Evolutionary conservation across 2,113 vertebrate genomes (phyloP).

Genomic region (Chunga burmeisteri): DNA sequence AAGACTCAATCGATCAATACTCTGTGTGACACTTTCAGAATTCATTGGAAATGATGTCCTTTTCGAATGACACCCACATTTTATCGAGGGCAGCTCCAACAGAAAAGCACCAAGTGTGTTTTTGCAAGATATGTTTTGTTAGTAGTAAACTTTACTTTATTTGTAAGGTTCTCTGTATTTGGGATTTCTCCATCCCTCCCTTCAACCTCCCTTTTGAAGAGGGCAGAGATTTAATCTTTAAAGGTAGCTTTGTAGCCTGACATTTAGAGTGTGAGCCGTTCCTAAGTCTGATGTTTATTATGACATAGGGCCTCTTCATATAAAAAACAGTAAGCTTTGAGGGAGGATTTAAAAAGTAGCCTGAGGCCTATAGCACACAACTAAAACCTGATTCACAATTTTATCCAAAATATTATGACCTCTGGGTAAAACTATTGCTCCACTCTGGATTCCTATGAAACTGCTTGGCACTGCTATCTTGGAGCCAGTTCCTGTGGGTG

Average conservation of each 20-base stretch:
- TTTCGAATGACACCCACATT: conserved; percentile 77
- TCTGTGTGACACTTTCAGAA: conserved; percentile 79
- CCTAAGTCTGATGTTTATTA: conserved; percentile 60
- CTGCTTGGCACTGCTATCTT: not conserved
- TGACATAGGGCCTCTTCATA: conserved; percentile 40
- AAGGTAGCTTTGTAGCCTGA: conserved; percentile 69
- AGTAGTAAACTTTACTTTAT: conserved; percentile 62
- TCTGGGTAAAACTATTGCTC: conserved; percentile 21
- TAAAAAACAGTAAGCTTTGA: conserved; percentile 56
- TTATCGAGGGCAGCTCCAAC: conserved; percentile 66
- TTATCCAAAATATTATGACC: conserved; percentile 52
- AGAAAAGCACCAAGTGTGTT: conserved; percentile 62
- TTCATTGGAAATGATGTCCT: conserved; percentile 80
- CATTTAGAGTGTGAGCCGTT: conserved; percentile 63
- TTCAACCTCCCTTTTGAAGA: conserved; percentile 58
- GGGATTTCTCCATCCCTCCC: conserved; percentile 34
- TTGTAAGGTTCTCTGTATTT: conserved; percentile 51
- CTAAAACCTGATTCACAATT: conserved; percentile 43
- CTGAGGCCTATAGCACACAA: not conserved
- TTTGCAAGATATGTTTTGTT: conserved; percentile 65
- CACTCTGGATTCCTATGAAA: not conserved
- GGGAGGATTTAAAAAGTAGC: conserved; percentile 55
- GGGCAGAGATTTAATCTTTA: conserved; percentile 66
- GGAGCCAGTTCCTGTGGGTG: not conserved
- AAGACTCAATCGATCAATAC: conserved; percentile 89